Percentiles rank a stretch among this genome's conserved stretches.
phyloP scores from a whole-genome alignment of 2,888 invertebrate species.

The Ophion slaviceki region DNA sequence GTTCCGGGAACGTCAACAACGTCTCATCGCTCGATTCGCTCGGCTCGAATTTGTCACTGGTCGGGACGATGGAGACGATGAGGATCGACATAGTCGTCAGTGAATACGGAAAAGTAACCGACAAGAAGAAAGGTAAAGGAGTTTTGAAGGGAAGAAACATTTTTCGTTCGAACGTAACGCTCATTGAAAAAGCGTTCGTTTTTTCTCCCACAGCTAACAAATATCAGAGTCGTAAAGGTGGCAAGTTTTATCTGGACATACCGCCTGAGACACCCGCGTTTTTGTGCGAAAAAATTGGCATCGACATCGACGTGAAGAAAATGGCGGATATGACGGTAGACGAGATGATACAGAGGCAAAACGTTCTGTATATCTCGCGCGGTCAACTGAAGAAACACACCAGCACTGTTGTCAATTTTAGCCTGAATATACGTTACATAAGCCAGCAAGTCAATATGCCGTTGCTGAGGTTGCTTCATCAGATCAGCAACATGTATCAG shows the following conservation, averaged over 20 bases:
- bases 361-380: slow-evolving; percentile 93
- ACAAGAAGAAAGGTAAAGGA: slow-evolving; percentile 85
- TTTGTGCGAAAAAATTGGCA: slow-evolving; percentile 94
- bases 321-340: slow-evolving; percentile 95
- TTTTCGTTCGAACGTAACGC: too few relatives aligned
- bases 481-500: slow-evolving; percentile 98
- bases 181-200: too few relatives aligned
- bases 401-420: slow-evolving; percentile 96
- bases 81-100: slow-evolving; percentile 97
- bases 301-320: slow-evolving; percentile 95
- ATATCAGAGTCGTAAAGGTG: slow-evolving; percentile 77
- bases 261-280: slow-evolving; percentile 94
- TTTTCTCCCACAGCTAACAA: slow-evolving; percentile 71
- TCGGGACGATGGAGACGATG: slow-evolving; percentile 94
- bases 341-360: slow-evolving; percentile 92
- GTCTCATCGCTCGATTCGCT: slow-evolving; percentile 92
- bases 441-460: slow-evolving; percentile 99
- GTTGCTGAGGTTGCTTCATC: slow-evolving; percentile 94
- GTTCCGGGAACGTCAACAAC: slow-evolving; percentile 85
- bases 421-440: slow-evolving; percentile 94
- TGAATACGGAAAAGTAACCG: slow-evolving; percentile 89
- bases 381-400: slow-evolving; percentile 96
- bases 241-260: slow-evolving; percentile 85
- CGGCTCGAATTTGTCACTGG: slow-evolving; percentile 93
- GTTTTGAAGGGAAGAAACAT: too few relatives aligned